These are phyloP conservation scores for Melolontha melolontha DNA, from an alignment of 2,888 invertebrate genomes.

Conservation along the genomic window DNA sequence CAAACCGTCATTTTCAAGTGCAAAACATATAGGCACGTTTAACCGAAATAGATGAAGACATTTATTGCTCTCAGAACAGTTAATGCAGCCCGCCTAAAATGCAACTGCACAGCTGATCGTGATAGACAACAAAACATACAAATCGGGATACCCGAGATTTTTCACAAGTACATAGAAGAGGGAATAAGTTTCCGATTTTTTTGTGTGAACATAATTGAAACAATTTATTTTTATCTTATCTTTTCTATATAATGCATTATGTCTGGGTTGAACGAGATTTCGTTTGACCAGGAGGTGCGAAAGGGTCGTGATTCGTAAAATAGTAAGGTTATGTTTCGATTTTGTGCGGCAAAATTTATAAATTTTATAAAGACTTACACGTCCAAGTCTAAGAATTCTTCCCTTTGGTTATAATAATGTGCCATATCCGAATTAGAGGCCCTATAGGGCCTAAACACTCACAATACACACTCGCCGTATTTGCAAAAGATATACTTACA, in stretches of 20 bases:
- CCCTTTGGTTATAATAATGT: conserved; percentile 55
- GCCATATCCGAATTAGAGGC: conserved; percentile 60
- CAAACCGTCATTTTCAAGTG: conserved; percentile 32
- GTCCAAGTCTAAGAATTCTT: conserved; percentile 53
- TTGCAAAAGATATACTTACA: conserved; percentile 31
- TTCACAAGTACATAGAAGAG: conserved; percentile 4
- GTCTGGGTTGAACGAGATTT: background rate
- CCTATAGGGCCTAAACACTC: conserved; percentile 57
- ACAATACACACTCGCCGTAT: conserved; percentile 53
- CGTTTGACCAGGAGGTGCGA: conserved; percentile 1
- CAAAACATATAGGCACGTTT: conserved; percentile 5
- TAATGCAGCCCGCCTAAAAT: conserved; percentile 29
- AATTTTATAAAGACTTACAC: conserved; percentile 53
- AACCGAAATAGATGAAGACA: conserved; percentile 1
- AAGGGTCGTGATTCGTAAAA: conserved; percentile 9
- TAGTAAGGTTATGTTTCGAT: conserved; percentile 28
- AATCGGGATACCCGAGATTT: conserved; percentile 1
- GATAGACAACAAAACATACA: conserved; percentile 21
- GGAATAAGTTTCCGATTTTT: background rate
- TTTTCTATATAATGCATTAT: background rate
- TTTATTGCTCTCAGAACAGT: conserved; percentile 4
- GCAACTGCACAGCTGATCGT: conserved; percentile 31
- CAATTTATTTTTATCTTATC: conserved; percentile 5
- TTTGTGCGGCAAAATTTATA: conserved; percentile 30
- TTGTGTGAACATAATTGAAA: background rate